phyloP scores from a whole-genome alignment of 1,140 invertebrate species.

The Aphaenogaster floridana region DNA sequence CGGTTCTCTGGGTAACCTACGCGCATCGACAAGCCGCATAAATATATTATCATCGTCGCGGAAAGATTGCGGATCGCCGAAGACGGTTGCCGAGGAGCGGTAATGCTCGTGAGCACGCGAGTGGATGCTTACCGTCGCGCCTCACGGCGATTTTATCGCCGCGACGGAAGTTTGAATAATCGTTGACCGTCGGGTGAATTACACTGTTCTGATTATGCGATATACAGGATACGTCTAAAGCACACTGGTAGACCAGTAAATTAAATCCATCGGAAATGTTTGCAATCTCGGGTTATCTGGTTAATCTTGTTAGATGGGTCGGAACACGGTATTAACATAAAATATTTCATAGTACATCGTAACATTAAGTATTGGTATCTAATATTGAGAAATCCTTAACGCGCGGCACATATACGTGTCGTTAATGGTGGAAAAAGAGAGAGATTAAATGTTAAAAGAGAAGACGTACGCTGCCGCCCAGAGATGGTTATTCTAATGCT shows the following conservation, averaged over 20 bases:
- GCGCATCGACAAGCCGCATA: slow-evolving; percentile 39
- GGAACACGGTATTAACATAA: neutral
- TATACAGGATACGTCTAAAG: neutral
- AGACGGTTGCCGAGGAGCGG: slow-evolving; percentile 46
- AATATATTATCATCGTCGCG: slow-evolving; percentile 49
- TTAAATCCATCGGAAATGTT: neutral
- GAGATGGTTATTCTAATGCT: slow-evolving; percentile 12
- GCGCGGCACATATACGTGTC: no score
- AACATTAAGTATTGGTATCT: neutral
- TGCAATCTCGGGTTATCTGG: neutral
- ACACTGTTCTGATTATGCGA: slow-evolving; percentile 14
- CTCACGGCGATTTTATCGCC: slow-evolving; percentile 49
- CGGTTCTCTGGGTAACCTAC: neutral
- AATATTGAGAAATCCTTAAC: neutral
- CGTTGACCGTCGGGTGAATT: slow-evolving; percentile 46
- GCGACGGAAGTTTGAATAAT: slow-evolving; percentile 57
- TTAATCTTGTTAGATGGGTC: neutral
- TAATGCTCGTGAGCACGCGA: slow-evolving; percentile 56
- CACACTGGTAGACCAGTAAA: neutral
- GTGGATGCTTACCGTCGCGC: slow-evolving; percentile 56
- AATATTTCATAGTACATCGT: neutral
- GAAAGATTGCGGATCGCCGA: slow-evolving; percentile 54
- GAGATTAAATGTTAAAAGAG: slow-evolving; percentile 3
- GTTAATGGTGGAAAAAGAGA: neutral
- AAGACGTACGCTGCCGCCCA: neutral